Base-by-base conservation (phyloP, 2,113 vertebrate species). In the Penelope pileata region DNA sequence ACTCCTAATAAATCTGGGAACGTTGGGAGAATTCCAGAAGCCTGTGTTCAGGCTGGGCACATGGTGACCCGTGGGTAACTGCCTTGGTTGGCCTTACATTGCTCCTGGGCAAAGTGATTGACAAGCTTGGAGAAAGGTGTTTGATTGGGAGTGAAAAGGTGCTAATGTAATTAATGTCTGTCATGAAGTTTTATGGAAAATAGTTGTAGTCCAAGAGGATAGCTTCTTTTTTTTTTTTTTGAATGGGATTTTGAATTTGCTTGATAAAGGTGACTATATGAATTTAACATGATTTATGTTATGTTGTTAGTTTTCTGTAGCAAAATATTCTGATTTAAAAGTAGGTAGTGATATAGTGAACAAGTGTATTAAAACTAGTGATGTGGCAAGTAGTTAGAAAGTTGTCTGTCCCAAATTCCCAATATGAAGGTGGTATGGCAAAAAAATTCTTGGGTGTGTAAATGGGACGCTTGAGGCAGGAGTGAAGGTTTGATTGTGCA, bases 1-100 rank as follows among this genome's bases (percentile, higher is more conserved):
- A 68, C 48, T 91, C 91, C 17, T 77, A 92, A 94, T 96, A 95
- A 96, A 96, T 94, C 93, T 91, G 40, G 60, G 68, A 88, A 81
- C 34, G 85, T 48, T 72, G 73, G 76, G 86, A 80, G n/a, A 66
- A 23, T 93, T 95, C 93, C 90, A 95, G 90, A 81, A 88, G 64
- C n/a, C 22, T 10, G 13, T 72, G 62, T 90, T 91, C 83, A 58
- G 16, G 51, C n/a, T 68, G 32, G 36, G 14, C 47, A 18, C 48
- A 27, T 38, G 60, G 21, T 94, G 94, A 86, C 86, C 80, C 1
- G 0, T 0, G 2, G 19, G 48, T 89, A 12, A 72, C 56, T 89
- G 83, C 56, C 47, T 84, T 6, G 1, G 10, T 68, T 93, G 86
- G 73, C 92, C 83, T 92, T 75, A 26, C 26, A 10, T 84, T 1